Evolutionary conservation across 2,797 vertebrate species (phyloP).

Genomic region (Megaceryle alcyon): DNA sequence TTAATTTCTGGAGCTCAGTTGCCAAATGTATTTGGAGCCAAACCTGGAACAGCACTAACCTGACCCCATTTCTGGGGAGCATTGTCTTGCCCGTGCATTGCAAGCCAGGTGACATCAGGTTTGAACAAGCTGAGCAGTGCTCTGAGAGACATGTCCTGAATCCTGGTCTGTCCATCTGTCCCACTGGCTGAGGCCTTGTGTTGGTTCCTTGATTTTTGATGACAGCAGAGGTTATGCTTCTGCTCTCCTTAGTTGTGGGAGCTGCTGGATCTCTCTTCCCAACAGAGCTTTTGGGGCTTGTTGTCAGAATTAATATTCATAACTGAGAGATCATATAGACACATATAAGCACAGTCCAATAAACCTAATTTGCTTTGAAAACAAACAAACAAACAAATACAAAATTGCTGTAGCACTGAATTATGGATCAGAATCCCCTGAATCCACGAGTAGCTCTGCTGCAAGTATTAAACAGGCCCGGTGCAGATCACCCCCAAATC

Average conservation of each 20-base stretch:
- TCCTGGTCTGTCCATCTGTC: not conserved
- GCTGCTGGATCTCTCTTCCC: not conserved
- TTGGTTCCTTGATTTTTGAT: not conserved
- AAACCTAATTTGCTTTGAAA: not conserved
- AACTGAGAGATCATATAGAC: not conserved
- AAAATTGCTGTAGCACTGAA: not conserved
- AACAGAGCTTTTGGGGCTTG: not conserved
- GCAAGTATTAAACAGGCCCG: not conserved
- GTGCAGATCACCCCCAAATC: not conserved
- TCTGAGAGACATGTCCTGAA: not conserved
- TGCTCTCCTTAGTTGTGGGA: not conserved
- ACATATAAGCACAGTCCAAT: not conserved
- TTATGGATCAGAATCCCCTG: not conserved
- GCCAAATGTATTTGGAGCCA: not conserved
- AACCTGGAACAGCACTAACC: not conserved
- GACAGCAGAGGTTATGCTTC: not conserved
- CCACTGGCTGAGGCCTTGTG: not conserved
- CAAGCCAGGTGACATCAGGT: not conserved
- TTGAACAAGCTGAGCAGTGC: not conserved
- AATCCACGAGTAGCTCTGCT: not conserved
- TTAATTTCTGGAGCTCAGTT: constrained; percentile 16
- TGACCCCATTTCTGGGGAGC: constrained; percentile 5
- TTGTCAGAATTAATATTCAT: not conserved
- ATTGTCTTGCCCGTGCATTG: not conserved
- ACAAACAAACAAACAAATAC: not conserved